Evolutionary conservation across 2,888 invertebrate species (phyloP).

Genomic region (Blera fallax): DNA sequence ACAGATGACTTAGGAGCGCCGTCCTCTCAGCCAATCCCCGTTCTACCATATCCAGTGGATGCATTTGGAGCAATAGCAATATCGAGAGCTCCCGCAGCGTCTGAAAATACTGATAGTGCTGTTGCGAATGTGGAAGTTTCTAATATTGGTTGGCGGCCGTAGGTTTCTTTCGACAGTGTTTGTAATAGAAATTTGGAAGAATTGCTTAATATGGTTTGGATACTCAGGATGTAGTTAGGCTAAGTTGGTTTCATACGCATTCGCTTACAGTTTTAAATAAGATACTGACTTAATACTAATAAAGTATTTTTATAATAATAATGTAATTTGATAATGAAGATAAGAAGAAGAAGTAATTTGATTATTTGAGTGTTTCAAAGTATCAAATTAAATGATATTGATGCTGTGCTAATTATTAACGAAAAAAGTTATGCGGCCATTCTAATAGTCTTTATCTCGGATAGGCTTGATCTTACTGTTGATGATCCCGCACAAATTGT

Average conservation of each 20-base stretch:
- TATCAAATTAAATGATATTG: no score
- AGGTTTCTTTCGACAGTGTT: neutral
- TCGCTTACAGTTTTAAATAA: neutral
- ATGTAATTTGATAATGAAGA: neutral
- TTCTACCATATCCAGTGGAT: constrained; percentile 29
- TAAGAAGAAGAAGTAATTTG: no score
- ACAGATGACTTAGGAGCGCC: neutral
- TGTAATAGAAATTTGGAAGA: neutral
- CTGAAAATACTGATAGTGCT: neutral
- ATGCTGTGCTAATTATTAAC: no score
- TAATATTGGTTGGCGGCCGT: constrained; percentile 20
- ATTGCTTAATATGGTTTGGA: neutral
- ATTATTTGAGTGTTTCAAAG: no score
- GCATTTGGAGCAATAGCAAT: neutral
- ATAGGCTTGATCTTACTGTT: no score
- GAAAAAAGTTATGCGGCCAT: no score
- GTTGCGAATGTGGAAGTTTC: neutral
- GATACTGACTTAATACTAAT: neutral
- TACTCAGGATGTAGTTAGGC: neutral
- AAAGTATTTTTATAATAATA: neutral
- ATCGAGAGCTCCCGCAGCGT: neutral
- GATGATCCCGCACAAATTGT: no score
- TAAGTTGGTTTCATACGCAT: neutral
- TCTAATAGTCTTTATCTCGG: no score
- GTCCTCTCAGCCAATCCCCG: neutral